Conservation (phyloP, 2,113 vertebrate species). For the Hippocampus zosterae region DNA sequence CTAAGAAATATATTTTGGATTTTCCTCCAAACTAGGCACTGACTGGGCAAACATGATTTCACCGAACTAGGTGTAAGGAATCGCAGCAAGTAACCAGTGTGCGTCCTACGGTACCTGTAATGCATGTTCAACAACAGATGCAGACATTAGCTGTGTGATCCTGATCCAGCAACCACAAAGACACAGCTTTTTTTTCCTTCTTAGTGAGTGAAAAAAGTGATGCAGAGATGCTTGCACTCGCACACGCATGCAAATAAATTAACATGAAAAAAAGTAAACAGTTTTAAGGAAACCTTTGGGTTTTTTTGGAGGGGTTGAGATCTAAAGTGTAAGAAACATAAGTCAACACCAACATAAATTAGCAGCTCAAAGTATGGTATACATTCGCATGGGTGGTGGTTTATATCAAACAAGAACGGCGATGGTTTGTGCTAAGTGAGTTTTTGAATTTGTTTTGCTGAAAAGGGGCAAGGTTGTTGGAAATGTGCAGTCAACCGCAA, state of each 20-base stretch:
- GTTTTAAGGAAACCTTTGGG: conserved; percentile 37
- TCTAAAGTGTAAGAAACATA: conserved; percentile 26
- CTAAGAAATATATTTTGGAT: conserved; percentile 31
- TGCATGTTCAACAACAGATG: conserved; percentile 44
- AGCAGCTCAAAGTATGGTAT: conserved; percentile 59
- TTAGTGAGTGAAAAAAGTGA: conserved; percentile 33
- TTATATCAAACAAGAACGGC: conserved; percentile 20
- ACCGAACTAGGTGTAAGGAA: conserved; percentile 30
- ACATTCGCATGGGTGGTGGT: conserved; percentile 50
- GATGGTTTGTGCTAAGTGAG: conserved; percentile 24
- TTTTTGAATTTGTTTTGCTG: conserved; percentile 18
- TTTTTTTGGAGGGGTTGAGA: conserved; percentile 32
- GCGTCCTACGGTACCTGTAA: conserved; percentile 18
- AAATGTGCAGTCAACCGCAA: conserved; percentile 28
- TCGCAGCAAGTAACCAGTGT: conserved; percentile 36
- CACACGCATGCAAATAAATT: conserved; percentile 69
- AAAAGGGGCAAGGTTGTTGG: conserved; percentile 25
- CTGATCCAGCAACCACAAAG: conserved; percentile 42
- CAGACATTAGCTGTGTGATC: conserved; percentile 31
- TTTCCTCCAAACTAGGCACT: conserved; percentile 54
- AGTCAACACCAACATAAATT: conserved; percentile 49
- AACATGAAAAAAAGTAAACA: conserved; percentile 64
- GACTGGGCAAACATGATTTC: conserved; percentile 35
- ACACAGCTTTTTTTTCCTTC: conserved; percentile 14
- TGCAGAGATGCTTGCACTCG: conserved; percentile 28